These are phyloP conservation scores for Macropus fuliginosus DNA, from an alignment of 2,797 vertebrate species.

Conservation along the genomic window DNA sequence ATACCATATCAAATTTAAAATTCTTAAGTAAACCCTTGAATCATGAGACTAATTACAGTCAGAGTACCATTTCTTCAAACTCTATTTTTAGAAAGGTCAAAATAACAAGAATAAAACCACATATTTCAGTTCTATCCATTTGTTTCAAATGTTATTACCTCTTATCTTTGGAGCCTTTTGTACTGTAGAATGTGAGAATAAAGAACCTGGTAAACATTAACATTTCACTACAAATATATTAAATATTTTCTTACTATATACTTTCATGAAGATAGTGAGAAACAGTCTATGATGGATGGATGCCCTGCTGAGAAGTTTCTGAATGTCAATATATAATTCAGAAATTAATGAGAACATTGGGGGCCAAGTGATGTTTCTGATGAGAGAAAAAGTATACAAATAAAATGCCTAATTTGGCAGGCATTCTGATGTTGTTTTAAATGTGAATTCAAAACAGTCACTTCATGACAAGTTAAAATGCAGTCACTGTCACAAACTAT, in stretches of 20 bases:
- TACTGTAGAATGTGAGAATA: slow-evolving; percentile 53
- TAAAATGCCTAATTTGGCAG: slow-evolving; percentile 18
- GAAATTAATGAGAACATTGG: slow-evolving; percentile 72
- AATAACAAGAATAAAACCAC: slow-evolving; percentile 48
- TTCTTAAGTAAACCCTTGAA: background rate
- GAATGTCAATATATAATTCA: slow-evolving; percentile 69
- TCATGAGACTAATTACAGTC: slow-evolving; percentile 46
- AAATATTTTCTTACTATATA: slow-evolving; percentile 68
- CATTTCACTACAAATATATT: slow-evolving; percentile 72
- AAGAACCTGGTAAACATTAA: slow-evolving; percentile 62
- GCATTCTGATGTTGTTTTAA: slow-evolving; percentile 57
- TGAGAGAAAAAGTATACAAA: slow-evolving; percentile 50
- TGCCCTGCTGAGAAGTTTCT: slow-evolving; percentile 64
- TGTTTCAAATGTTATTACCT: slow-evolving; percentile 41
- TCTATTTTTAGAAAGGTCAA: background rate
- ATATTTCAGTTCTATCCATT: slow-evolving; percentile 41
- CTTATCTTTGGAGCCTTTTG: slow-evolving; percentile 46
- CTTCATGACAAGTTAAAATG: slow-evolving; percentile 51
- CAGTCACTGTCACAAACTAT: slow-evolving; percentile 28
- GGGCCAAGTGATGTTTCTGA: slow-evolving; percentile 30
- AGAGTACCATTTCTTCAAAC: background rate
- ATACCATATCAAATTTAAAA: background rate
- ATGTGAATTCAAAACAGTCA: slow-evolving; percentile 53
- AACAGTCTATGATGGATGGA: background rate
- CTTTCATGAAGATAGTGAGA: slow-evolving; percentile 52